Evolutionary conservation across 2,888 invertebrate genomes (phyloP).

Genomic region (Mactromeris polynyma): DNA sequence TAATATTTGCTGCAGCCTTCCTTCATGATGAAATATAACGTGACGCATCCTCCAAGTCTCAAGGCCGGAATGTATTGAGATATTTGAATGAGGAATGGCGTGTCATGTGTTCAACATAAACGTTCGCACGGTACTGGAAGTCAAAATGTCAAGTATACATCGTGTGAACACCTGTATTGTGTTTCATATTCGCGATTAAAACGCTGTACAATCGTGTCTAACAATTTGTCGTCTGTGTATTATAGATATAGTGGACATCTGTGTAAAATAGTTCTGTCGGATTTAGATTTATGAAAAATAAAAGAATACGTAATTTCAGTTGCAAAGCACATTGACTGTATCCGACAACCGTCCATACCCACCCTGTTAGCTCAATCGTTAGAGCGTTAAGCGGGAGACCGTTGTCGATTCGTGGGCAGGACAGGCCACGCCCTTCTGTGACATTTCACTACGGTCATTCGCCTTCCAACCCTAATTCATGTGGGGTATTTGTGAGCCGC

Average conservation of each 20-base stretch:
- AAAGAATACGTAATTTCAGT: no score
- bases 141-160: not conserved
- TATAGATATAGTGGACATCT: not conserved
- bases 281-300: not conserved
- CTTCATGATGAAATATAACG: not conserved
- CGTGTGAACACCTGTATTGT: constrained; percentile 3
- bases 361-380: no score
- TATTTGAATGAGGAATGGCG: not conserved
- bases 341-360: no score
- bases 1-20: not conserved
- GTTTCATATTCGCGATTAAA: not conserved
- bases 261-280: not conserved
- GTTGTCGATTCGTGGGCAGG: no score
- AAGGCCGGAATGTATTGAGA: not conserved
- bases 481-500: no score
- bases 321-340: no score
- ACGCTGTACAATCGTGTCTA: not conserved
- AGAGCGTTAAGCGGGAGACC: no score
- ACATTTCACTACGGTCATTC: no score
- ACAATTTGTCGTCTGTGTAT: not conserved
- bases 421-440: no score
- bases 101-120: constrained; percentile 7
- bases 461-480: no score
- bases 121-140: not conserved
- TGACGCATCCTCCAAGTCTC: not conserved